Conservation (phyloP, 2,113 vertebrate genomes). For the Polypterus senegalus region DNA sequence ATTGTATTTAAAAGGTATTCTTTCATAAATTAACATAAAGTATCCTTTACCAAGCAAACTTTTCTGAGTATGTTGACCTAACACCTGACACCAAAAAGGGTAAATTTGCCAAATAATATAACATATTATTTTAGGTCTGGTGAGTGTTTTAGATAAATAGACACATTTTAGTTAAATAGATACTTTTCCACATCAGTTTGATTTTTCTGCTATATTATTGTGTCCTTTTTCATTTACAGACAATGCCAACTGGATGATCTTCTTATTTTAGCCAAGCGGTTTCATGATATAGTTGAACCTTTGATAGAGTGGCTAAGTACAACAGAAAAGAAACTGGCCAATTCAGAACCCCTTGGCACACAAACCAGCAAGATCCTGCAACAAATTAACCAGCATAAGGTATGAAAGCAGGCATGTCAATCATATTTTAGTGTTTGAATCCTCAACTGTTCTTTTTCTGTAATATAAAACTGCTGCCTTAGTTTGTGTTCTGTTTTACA, state of each 20-base stretch:
- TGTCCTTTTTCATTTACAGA: slow-evolving; percentile 37
- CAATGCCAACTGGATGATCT: slow-evolving; percentile 91
- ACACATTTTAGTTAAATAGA: not conserved
- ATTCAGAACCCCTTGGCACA: slow-evolving; percentile 90
- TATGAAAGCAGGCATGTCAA: slow-evolving; percentile 21
- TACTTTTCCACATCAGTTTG: slow-evolving; percentile 3
- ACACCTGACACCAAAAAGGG: too few relatives aligned
- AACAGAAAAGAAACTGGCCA: slow-evolving; percentile 83
- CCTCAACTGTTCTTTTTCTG: too few relatives aligned
- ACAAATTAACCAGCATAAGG: slow-evolving; percentile 90
- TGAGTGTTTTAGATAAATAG: too few relatives aligned
- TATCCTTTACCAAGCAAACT: too few relatives aligned
- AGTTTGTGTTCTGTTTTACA: too few relatives aligned
- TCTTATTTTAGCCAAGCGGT: slow-evolving; percentile 84
- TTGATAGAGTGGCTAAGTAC: slow-evolving; percentile 83
- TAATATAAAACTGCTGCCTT: too few relatives aligned
- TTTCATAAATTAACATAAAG: too few relatives aligned
- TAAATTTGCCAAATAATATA: too few relatives aligned
- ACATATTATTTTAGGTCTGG: too few relatives aligned
- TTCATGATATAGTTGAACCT: slow-evolving; percentile 89
- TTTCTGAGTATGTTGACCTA: too few relatives aligned
- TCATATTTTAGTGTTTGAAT: too few relatives aligned
- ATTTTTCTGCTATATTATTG: slow-evolving; percentile 13
- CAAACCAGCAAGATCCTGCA: slow-evolving; percentile 93
- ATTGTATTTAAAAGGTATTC: too few relatives aligned